These are phyloP conservation scores for Forbesichthys papilliferus DNA, from an alignment of 2,113 vertebrate species.

Conservation along the genomic window DNA sequence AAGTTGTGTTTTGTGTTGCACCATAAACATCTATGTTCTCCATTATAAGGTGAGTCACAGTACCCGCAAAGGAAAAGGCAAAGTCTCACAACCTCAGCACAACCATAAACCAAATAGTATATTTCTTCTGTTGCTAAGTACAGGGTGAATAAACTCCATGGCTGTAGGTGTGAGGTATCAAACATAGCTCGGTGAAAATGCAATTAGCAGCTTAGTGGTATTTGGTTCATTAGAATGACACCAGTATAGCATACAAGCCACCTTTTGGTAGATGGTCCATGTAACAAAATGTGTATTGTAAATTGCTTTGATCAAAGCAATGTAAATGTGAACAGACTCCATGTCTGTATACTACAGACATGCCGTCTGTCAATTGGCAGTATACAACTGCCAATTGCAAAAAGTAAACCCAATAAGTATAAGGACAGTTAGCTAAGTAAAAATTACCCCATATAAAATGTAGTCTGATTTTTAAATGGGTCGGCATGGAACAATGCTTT, in stretches of 20 bases:
- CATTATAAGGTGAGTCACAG: slow-evolving; percentile 14
- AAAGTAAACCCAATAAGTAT: neutral
- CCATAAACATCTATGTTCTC: neutral
- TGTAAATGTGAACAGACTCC: no score
- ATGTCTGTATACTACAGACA: no score
- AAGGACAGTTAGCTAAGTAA: neutral
- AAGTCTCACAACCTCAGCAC: slow-evolving; percentile 1
- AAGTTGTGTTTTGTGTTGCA: neutral
- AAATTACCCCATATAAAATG: neutral
- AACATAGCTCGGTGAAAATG: slow-evolving; percentile 2
- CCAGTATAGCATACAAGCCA: neutral
- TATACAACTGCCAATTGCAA: neutral
- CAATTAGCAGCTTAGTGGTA: neutral
- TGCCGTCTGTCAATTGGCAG: no score
- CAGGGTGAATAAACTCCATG: slow-evolving; percentile 1
- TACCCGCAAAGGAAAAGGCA: neutral
- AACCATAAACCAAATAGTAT: slow-evolving; percentile 6
- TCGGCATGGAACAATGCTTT: neutral
- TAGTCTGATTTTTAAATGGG: slow-evolving; percentile 9
- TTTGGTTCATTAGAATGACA: neutral
- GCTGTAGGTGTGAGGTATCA: slow-evolving; percentile 1
- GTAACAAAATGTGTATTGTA: neutral
- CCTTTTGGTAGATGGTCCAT: neutral
- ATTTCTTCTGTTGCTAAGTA: slow-evolving; percentile 24
- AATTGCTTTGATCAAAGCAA: no score